Conservation (phyloP, 1,140 invertebrate genomes). For the Diabrotica virgifera region DNA sequence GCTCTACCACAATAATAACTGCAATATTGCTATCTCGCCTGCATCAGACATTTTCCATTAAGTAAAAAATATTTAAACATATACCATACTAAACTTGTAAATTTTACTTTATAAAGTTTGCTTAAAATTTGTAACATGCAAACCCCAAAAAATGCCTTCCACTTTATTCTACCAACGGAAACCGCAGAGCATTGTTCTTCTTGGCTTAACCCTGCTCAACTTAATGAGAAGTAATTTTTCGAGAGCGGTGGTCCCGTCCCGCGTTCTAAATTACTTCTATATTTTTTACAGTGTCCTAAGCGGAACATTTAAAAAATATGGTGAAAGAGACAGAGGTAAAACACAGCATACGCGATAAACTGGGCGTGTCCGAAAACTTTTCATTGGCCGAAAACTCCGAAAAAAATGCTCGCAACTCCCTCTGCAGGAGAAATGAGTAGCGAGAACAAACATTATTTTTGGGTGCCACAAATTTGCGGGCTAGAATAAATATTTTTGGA, state of each 20-base stretch:
- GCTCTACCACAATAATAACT: too few species aligned
- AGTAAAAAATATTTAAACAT: too few species aligned
- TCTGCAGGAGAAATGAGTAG: constrained; percentile 39
- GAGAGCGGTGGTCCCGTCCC: constrained; percentile 29
- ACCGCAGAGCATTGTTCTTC: constrained; percentile 30
- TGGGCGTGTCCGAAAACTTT: constrained; percentile 42
- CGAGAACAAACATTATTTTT: constrained; percentile 49
- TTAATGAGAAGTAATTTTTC: constrained; percentile 39
- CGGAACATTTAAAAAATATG: constrained; percentile 44
- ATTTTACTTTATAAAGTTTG: too few species aligned
- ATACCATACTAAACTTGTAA: too few species aligned
- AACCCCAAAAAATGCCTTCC: too few species aligned
- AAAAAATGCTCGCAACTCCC: constrained; percentile 44
- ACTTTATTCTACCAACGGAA: not conserved
- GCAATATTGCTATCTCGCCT: too few species aligned
- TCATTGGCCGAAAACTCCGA: constrained; percentile 48
- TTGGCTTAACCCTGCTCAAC: constrained; percentile 29
- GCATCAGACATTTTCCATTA: too few species aligned
- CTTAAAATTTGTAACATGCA: too few species aligned
- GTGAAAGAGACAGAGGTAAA: constrained; percentile 38
- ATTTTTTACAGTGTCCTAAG: constrained; percentile 47
- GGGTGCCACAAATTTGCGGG: constrained; percentile 50
- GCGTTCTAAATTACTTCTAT: constrained; percentile 46
- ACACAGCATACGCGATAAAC: constrained; percentile 35
- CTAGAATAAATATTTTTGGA: constrained; percentile 51